phyloP scores from a whole-genome alignment of 2,888 invertebrate genomes.

The Hololepta plana region DNA sequence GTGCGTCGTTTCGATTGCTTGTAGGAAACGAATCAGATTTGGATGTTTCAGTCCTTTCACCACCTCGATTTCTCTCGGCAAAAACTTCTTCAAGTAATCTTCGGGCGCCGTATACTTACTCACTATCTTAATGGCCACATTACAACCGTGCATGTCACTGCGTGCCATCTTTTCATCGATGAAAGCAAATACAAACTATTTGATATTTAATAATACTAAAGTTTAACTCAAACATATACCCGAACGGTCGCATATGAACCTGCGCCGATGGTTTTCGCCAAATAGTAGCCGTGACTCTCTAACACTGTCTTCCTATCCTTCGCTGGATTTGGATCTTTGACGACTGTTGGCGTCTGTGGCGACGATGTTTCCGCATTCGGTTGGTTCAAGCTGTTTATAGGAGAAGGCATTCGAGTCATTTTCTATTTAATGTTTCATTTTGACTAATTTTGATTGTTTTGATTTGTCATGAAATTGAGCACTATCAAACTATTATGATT shows the following conservation, averaged over 20 bases:
- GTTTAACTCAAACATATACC: constrained; percentile 29
- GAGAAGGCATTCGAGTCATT: constrained; percentile 24
- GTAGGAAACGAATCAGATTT: constrained; percentile 61
- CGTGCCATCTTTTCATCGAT: constrained; percentile 40
- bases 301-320: constrained; percentile 34
- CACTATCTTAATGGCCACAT: constrained; percentile 69
- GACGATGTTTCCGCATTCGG: constrained; percentile 13
- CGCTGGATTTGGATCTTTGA: constrained; percentile 16
- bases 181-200: constrained; percentile 15
- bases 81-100: constrained; percentile 64
- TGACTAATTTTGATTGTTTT: too few relatives aligned
- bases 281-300: constrained; percentile 56
- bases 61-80: constrained; percentile 68
- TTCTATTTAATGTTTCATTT: too few relatives aligned
- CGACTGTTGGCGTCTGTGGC: constrained; percentile 8
- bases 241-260: constrained; percentile 72
- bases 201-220: constrained; percentile 7
- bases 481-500: too few relatives aligned
- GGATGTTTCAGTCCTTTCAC: constrained; percentile 65
- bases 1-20: constrained; percentile 72
- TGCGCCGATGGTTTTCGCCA: constrained; percentile 61
- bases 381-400: constrained; percentile 20
- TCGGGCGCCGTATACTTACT: constrained; percentile 65
- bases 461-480: too few relatives aligned
- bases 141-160: constrained; percentile 51